phyloP scores from a whole-genome alignment of 2,113 vertebrate species.

The Erpornis zantholeuca region DNA sequence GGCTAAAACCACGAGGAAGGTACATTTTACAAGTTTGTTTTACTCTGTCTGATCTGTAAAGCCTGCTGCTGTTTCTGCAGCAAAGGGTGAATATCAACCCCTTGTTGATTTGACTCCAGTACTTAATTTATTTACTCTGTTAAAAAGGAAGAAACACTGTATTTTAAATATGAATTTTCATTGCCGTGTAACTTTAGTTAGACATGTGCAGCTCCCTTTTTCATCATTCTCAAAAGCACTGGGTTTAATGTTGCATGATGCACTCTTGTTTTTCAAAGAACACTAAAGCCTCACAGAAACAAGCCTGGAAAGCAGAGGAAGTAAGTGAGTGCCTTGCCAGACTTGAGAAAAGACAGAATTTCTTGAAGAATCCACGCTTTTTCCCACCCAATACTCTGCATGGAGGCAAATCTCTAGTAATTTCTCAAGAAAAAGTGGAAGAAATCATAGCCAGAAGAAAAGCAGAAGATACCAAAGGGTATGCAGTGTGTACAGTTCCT shows the following conservation, averaged over 20 bases:
- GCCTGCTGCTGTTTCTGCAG: not conserved
- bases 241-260: not conserved
- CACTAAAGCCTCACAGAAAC: not conserved
- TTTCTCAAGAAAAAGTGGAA: constrained; percentile 57
- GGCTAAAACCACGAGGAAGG: not conserved
- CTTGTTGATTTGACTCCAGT: not conserved
- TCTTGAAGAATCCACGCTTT: constrained; percentile 87
- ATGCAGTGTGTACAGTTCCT: not conserved
- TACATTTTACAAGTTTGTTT: not conserved
- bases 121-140: not conserved
- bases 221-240: not conserved
- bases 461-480: constrained; percentile 68
- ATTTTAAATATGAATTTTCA: not conserved
- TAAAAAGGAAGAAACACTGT: not conserved
- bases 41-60: not conserved
- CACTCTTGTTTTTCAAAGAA: constrained; percentile 60
- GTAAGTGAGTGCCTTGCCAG: constrained; percentile 60
- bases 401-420: constrained; percentile 80
- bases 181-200: not conserved
- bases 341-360: constrained; percentile 71
- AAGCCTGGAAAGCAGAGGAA: constrained; percentile 32
- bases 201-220: not conserved
- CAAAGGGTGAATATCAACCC: not conserved
- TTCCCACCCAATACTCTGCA: constrained; percentile 72
- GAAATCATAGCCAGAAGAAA: not conserved